phyloP scores from a whole-genome alignment of 2,888 invertebrate genomes.

The Callimorpha dominula region DNA sequence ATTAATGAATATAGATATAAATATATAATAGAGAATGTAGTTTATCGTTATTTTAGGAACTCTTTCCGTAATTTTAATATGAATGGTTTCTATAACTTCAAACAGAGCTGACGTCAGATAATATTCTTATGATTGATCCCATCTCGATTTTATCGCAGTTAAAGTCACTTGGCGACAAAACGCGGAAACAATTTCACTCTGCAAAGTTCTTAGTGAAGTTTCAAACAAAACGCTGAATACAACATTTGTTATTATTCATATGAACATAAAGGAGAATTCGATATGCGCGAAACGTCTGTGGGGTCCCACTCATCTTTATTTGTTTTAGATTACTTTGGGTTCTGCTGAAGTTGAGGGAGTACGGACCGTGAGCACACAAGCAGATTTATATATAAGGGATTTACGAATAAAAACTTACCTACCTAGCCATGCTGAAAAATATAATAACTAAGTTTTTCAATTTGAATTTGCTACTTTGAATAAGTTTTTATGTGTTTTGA shows the following conservation, averaged over 20 bases:
- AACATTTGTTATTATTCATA: conserved; percentile 76
- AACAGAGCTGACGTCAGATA: conserved; percentile 24
- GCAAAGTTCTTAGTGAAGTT: conserved; percentile 58
- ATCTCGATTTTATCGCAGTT: conserved; percentile 42
- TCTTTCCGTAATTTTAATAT: neutral
- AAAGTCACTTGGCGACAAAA: conserved; percentile 51
- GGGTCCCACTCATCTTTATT: conserved; percentile 82
- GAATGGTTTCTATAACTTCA: neutral
- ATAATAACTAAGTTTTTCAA: conserved; percentile 78
- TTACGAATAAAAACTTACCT: conserved; percentile 54
- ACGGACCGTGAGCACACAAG: conserved; percentile 67
- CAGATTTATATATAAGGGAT: conserved; percentile 75
- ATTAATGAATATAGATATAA: no score
- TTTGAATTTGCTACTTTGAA: conserved; percentile 63
- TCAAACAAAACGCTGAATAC: conserved; percentile 62
- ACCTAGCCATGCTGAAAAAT: conserved; percentile 60
- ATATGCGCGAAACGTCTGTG: conserved; percentile 77
- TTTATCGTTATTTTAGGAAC: no score
- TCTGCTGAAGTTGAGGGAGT: conserved; percentile 68
- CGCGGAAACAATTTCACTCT: conserved; percentile 48
- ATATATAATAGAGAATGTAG: no score
- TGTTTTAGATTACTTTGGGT: conserved; percentile 85
- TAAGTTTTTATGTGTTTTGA: conserved; percentile 37
- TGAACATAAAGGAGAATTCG: conserved; percentile 74
- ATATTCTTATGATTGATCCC: conserved; percentile 38